Evolutionary conservation across 2,113 vertebrate species (phyloP).

Genomic region (Rhynchomys soricoides): DNA sequence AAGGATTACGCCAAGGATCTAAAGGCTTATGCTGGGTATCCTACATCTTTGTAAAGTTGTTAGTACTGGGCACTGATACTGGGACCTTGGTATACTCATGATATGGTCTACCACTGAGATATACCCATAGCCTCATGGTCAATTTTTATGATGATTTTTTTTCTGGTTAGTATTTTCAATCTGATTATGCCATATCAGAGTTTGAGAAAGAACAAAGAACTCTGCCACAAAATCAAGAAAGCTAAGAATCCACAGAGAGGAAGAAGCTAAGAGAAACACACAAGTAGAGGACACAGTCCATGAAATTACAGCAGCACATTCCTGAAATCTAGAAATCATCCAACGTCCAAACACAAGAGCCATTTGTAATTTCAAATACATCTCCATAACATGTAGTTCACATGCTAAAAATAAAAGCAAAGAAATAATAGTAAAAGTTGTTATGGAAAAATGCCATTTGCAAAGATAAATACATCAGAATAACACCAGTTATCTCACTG

Average conservation of each 20-base stretch:
- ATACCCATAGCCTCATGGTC: neutral
- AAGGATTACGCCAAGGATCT: neutral
- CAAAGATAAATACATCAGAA: neutral
- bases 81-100: too few species aligned
- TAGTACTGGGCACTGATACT: neutral
- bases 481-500: neutral
- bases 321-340: neutral
- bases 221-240: neutral
- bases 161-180: constrained; percentile 6
- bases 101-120: neutral
- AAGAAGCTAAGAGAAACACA: neutral
- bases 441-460: neutral
- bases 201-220: neutral
- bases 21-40: neutral
- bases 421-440: neutral
- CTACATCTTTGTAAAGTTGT: neutral
- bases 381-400: neutral
- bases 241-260: neutral
- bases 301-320: neutral
- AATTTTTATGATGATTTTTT: neutral
- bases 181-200: neutral
- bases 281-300: neutral
- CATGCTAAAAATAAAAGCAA: neutral
- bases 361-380: neutral
- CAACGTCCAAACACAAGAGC: neutral